These are phyloP conservation scores for Pipistrellus pipistrellus DNA, from an alignment of 2,797 vertebrate genomes.

Conservation along the genomic window DNA sequence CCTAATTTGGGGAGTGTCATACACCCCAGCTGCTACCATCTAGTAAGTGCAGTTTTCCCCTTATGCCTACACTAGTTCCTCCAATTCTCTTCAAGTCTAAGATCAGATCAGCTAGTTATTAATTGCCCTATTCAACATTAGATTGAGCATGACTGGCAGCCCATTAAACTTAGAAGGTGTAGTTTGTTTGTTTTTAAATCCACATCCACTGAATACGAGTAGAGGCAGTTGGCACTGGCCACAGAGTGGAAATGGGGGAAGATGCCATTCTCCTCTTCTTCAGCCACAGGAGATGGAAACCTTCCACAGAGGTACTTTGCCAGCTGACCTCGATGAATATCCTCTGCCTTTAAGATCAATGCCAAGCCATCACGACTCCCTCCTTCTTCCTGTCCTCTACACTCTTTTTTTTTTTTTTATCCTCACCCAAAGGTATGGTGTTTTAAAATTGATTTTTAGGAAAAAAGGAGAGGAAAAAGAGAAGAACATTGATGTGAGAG, in stretches of 20 bases:
- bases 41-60: neutral
- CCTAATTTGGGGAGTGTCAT: neutral
- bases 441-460: too few species aligned
- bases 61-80: neutral
- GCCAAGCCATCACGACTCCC: neutral
- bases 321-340: neutral
- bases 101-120: slow-evolving; percentile 2
- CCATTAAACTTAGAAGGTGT: neutral
- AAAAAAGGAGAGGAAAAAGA: too few species aligned
- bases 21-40: neutral
- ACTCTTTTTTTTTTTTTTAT: neutral
- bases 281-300: neutral
- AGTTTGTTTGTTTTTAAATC: too few species aligned
- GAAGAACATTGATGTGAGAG: too few species aligned
- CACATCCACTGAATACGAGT: neutral
- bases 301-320: neutral
- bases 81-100: neutral
- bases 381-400: neutral
- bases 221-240: neutral
- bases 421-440: too few species aligned
- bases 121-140: neutral
- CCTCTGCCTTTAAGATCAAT: neutral
- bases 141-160: neutral
- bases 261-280: neutral
- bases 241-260: neutral